A percentile compares a stretch with the other conserved stretches of the same genome.
Evolutionary conservation across 2,797 vertebrate genomes (phyloP).

Genomic region (Morus bassanus): DNA sequence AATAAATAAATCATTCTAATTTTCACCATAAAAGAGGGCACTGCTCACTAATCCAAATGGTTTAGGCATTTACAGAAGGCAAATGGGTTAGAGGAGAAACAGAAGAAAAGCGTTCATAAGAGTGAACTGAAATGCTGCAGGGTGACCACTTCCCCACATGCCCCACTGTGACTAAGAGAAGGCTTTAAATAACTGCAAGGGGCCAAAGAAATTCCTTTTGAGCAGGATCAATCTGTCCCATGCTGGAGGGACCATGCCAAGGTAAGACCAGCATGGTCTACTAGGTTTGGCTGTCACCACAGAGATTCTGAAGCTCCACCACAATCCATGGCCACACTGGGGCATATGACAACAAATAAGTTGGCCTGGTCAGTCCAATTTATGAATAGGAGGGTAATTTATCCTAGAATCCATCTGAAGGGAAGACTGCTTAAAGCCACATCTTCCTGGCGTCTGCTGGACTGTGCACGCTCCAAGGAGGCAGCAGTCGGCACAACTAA

Average conservation of each 20-base stretch:
- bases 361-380: not conserved
- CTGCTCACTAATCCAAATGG: not conserved
- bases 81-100: not conserved
- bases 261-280: not conserved
- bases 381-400: not conserved
- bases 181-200: not conserved
- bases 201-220: not conserved
- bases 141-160: not conserved
- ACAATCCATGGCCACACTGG: not conserved
- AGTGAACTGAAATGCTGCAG: not conserved
- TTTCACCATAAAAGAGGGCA: not conserved
- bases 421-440: not conserved
- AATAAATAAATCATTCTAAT: constrained; percentile 38
- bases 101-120: not conserved
- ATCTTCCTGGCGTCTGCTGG: not conserved
- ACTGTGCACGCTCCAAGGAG: not conserved
- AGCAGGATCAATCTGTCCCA: not conserved
- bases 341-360: not conserved
- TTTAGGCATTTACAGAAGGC: not conserved
- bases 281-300: not conserved
- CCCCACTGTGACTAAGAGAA: not conserved
- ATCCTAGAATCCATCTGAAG: not conserved
- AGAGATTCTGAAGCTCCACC: not conserved
- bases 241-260: fast-evolving
- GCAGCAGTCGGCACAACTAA: not conserved